A percentile compares a stretch with the other conserved stretches of the same genome.
Evolutionary conservation across 1,140 invertebrate genomes (phyloP).

Genomic region (Drosophila watanabei): DNA sequence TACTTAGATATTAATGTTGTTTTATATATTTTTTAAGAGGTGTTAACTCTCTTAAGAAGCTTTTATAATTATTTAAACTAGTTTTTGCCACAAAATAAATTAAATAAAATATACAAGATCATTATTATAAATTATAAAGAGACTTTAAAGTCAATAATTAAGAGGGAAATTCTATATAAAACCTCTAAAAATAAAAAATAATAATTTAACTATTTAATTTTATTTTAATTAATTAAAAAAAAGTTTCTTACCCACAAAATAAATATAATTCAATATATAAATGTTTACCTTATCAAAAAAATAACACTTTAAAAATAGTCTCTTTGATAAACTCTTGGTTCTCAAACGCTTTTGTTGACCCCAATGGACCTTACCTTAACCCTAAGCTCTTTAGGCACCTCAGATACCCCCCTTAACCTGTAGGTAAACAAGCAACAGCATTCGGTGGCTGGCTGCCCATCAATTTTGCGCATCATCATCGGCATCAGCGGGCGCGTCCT

Average conservation of each 20-base stretch:
- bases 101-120: neutral
- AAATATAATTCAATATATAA: too few relatives aligned
- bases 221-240: neutral
- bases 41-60: neutral
- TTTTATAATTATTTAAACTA: neutral
- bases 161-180: neutral
- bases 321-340: neutral
- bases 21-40: neutral
- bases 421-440: conserved; percentile 20
- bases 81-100: neutral
- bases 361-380: neutral
- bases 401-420: neutral
- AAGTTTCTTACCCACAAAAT: neutral
- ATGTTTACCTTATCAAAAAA: neutral
- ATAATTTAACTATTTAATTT: neutral
- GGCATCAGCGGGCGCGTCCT: conserved; percentile 49
- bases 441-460: conserved; percentile 68
- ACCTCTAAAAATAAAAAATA: neutral
- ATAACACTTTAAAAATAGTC: neutral
- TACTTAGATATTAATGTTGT: too few relatives aligned
- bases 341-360: neutral
- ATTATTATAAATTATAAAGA: neutral
- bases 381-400: neutral
- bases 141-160: neutral
- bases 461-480: conserved; percentile 79